phyloP scores from a whole-genome alignment of 2,888 invertebrate species.

The Cantharis rustica region DNA sequence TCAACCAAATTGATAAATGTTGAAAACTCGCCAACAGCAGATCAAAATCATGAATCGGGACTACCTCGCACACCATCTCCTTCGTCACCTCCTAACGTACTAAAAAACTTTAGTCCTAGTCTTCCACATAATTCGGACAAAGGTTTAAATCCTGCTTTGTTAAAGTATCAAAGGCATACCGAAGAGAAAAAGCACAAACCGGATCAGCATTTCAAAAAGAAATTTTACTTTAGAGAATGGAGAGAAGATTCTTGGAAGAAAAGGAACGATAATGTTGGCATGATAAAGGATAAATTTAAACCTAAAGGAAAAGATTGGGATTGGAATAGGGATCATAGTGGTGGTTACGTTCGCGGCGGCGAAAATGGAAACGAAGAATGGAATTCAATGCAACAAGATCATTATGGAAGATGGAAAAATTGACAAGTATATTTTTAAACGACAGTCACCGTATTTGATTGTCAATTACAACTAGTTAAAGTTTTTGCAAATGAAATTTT shows the following conservation, averaged over 20 bases:
- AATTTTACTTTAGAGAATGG: conserved; percentile 76
- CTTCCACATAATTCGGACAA: conserved; percentile 42
- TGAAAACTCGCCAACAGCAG: conserved; percentile 57
- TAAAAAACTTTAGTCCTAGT: conserved; percentile 48
- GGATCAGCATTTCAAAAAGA: conserved; percentile 81
- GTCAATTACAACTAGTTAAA: conserved; percentile 10
- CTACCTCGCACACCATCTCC: conserved; percentile 65
- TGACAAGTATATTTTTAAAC: conserved; percentile 41
- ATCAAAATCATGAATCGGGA: conserved; percentile 57
- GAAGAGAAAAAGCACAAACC: conserved; percentile 54
- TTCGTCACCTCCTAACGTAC: conserved; percentile 57
- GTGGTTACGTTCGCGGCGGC: conserved; percentile 16
- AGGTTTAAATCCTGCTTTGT: conserved; percentile 58
- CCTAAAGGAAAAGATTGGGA: conserved; percentile 78
- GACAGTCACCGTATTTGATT: conserved; percentile 28
- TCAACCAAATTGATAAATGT: conserved; percentile 56
- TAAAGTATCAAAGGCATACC: conserved; percentile 65
- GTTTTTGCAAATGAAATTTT: background rate
- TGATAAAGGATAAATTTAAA: conserved; percentile 66
- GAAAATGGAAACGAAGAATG: conserved; percentile 29
- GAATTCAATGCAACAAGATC: conserved; percentile 36
- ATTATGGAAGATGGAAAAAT: conserved; percentile 50
- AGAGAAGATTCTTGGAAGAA: conserved; percentile 55
- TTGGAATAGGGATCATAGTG: conserved; percentile 60
- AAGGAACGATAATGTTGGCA: conserved; percentile 47